Evolutionary conservation across 2,888 invertebrate genomes (phyloP).

Genomic region (Sisyra terminalis): DNA sequence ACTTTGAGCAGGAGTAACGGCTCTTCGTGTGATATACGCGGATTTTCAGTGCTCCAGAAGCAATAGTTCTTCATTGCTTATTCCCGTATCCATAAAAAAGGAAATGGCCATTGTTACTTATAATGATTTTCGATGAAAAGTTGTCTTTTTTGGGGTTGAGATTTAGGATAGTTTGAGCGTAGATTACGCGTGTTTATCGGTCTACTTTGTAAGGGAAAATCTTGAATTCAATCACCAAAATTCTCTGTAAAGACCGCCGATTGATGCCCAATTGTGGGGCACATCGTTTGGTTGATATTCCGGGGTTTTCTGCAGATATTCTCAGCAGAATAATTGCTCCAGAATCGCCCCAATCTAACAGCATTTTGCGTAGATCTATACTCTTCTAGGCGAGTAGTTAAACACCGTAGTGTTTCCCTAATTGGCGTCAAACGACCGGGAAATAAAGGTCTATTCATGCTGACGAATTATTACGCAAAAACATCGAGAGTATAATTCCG

Average conservation of each 20-base stretch:
- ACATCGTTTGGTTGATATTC: conserved; percentile 9
- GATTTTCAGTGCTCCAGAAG: conserved; percentile 13
- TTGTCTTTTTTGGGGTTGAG: conserved; percentile 10
- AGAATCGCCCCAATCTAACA: neutral
- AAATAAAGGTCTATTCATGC: conserved; percentile 10
- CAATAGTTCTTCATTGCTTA: conserved; percentile 9
- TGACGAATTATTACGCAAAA: neutral
- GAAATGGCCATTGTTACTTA: conserved; percentile 10
- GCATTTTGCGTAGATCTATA: conserved; percentile 8
- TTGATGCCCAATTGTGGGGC: conserved; percentile 10
- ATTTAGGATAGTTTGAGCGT: conserved; percentile 10
- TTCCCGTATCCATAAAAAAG: neutral
- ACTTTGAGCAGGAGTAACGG: conserved; percentile 13
- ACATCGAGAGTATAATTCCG: no score
- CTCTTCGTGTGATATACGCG: conserved; percentile 7
- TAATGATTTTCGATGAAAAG: conserved; percentile 11
- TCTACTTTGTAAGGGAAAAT: conserved; percentile 12
- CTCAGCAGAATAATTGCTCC: conserved; percentile 6
- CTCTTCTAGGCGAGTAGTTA: conserved; percentile 9
- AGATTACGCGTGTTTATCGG: conserved; percentile 10
- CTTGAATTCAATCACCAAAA: conserved; percentile 10
- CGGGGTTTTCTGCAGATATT: conserved; percentile 7
- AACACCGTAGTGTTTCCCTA: no score
- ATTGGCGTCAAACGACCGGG: neutral
- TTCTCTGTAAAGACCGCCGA: conserved; percentile 2